Base-by-base conservation (phyloP, 2,113 vertebrate genomes). In the Campylorhamphus procurvoides region DNA sequence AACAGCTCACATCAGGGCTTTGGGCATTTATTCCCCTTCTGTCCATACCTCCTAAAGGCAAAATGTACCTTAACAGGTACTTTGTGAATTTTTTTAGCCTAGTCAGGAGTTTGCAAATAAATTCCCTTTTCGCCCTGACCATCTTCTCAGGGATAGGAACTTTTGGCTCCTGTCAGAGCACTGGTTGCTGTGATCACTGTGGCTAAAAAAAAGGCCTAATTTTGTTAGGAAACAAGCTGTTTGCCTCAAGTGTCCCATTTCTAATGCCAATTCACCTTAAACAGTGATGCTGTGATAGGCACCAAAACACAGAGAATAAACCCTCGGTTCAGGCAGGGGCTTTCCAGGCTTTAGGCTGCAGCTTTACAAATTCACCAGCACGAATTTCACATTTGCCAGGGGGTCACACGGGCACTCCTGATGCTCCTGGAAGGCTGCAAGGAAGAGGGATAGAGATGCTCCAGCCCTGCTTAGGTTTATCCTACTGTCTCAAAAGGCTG, bases 331-430 rank as follows among this genome's bases (percentile, higher is more conserved):
- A 80, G 59, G 42, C 6, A 7, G 20, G 85, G n/a, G 24, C 28
- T 62, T 53, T 35, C 44, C 42, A n/a, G 49, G 14, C 42, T 62
- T 19, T 8, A n/a, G 39, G 73, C 14, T 76, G 52, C 67, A 12
- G 10, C 11, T 79, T 80, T 35, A 28, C 49, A 44, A 69, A 86
- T 12, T 19, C 17, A 52, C 16, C 2, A 9, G 62, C 73, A 52
- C 0, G 0, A 12, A 39, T 55, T 46, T 72, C 67, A 6, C 44
- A 2, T 72, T 66, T 49, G 68, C 37, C 1, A 1, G 3, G 28
- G 0, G 0, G 0, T 18, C 0, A 0, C 1, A 1, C 2, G 39
- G 67, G 29, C 42, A 53, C 18, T 17, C 46, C 62, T 25, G 56
- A 31, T 37, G 35, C 66, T 68, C 50, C 33, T 33, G 60, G 15